These are phyloP conservation scores for Chelonus formosanus DNA, from an alignment of 2,888 invertebrate species.

Conservation along the genomic window DNA sequence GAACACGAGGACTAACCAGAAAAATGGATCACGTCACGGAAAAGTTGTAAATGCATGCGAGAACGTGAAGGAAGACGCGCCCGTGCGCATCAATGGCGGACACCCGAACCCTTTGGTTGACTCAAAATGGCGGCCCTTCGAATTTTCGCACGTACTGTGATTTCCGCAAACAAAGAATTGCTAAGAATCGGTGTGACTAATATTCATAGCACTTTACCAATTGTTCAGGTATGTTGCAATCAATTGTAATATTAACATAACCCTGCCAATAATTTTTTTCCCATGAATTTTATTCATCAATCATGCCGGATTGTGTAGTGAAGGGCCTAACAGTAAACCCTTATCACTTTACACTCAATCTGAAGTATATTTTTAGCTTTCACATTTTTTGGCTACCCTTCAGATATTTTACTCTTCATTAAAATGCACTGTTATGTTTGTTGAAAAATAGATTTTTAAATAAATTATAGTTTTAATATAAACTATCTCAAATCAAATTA, in stretches of 20 bases:
- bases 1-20: conserved; percentile 20
- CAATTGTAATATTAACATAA: too few species aligned
- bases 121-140: conserved; percentile 62
- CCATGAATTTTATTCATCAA: neutral
- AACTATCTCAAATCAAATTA: too few species aligned
- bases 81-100: conserved; percentile 61
- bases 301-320: conserved; percentile 6
- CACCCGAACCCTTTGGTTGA: conserved; percentile 49
- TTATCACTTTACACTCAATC: neutral
- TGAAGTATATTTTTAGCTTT: conserved; percentile 23
- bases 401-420: too few species aligned
- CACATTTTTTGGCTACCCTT: neutral
- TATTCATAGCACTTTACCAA: neutral
- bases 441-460: too few species aligned
- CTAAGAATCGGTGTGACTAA: neutral
- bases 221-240: conserved; percentile 10
- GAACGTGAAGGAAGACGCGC: conserved; percentile 60
- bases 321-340: conserved; percentile 12
- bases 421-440: too few species aligned
- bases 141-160: conserved; percentile 50
- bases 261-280: neutral
- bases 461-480: too few species aligned
- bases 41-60: conserved; percentile 36
- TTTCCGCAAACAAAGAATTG: conserved; percentile 31
- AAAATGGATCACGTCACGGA: conserved; percentile 21